Percentiles rank a stretch among this genome's conserved stretches.
Evolutionary conservation across 2,888 invertebrate species (phyloP).

Genomic region (Ellobium chinense): DNA sequence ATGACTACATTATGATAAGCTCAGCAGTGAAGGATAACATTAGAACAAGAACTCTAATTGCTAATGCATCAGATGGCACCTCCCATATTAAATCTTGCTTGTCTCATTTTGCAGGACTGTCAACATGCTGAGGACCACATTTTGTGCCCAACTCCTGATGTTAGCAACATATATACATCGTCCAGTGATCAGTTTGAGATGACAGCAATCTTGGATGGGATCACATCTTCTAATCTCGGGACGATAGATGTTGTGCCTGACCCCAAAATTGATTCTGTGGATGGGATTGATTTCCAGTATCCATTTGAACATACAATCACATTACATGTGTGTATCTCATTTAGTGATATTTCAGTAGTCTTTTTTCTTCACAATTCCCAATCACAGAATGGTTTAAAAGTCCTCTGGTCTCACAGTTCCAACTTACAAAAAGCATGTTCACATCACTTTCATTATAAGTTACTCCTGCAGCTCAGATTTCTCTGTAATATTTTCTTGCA

Average conservation of each 20-base stretch:
- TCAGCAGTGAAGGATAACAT: too few relatives aligned
- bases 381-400: too few relatives aligned
- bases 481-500: too few relatives aligned
- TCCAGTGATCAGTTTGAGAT: constrained; percentile 18
- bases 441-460: too few relatives aligned
- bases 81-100: not conserved
- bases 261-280: constrained; percentile 28
- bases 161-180: not conserved
- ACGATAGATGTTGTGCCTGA: constrained; percentile 31
- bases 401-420: too few relatives aligned
- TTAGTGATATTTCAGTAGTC: too few relatives aligned
- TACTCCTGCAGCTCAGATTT: too few relatives aligned
- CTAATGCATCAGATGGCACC: not conserved
- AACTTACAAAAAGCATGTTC: too few relatives aligned
- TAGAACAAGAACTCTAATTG: too few relatives aligned
- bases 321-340: constrained; percentile 47
- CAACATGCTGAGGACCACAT: constrained; percentile 33
- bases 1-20: too few relatives aligned
- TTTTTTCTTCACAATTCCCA: too few relatives aligned
- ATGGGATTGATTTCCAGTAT: constrained; percentile 47
- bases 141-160: constrained; percentile 35
- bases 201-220: constrained; percentile 45
- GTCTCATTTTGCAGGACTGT: too few relatives aligned
- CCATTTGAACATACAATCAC: constrained; percentile 51
- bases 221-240: not conserved